These are phyloP conservation scores for Sebastiscus albofasciatus DNA, from an alignment of 2,797 vertebrate genomes.

Conservation along the genomic window DNA sequence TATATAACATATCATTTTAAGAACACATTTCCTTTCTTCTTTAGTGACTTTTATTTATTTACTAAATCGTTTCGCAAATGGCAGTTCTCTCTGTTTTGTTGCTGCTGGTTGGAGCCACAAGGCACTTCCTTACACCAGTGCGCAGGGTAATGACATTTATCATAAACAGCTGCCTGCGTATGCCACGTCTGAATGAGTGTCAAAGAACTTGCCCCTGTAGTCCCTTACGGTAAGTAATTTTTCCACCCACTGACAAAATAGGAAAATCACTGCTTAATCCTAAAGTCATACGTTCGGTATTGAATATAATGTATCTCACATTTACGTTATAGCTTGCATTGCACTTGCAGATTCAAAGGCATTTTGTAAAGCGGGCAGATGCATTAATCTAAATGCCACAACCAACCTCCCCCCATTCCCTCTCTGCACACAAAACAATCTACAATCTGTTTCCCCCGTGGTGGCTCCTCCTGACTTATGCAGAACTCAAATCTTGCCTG, in stretches of 20 bases:
- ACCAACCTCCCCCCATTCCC: constrained; percentile 54
- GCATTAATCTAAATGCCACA: constrained; percentile 75
- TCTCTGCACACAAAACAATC: constrained; percentile 71
- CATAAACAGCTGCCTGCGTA: constrained; percentile 46
- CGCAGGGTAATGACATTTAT: constrained; percentile 52
- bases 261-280: constrained; percentile 52
- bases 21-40: background rate
- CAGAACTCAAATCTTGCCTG: constrained; percentile 69
- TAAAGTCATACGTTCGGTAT: constrained; percentile 14
- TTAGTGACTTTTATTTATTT: background rate
- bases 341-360: constrained; percentile 67
- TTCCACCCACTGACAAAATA: constrained; percentile 47
- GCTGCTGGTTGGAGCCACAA: background rate
- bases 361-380: constrained; percentile 67
- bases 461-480: constrained; percentile 76
- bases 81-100: background rate
- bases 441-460: constrained; percentile 73
- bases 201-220: constrained; percentile 34
- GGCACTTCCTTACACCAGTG: constrained; percentile 20
- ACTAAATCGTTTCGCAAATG: background rate
- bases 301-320: constrained; percentile 47
- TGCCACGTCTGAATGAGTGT: constrained; percentile 39
- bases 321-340: constrained; percentile 58
- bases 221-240: constrained; percentile 15
- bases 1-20: background rate